phyloP scores from a whole-genome alignment of 53 echinoderm and acorn worm species.

The Paelopatides confundens region DNA sequence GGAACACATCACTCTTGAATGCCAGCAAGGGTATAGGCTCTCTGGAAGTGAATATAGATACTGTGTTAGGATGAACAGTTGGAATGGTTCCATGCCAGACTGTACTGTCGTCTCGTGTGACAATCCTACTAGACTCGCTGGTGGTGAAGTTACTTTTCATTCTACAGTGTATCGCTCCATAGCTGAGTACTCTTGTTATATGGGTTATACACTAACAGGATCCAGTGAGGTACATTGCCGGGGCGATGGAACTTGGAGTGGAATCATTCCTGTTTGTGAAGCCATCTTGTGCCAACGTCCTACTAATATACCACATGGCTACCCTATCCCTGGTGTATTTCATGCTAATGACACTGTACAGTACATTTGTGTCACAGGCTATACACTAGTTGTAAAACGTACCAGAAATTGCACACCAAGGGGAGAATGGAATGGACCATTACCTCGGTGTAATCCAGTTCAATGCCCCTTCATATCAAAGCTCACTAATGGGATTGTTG shows the following conservation, averaged over 20 bases:
- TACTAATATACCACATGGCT: constrained; percentile 31
- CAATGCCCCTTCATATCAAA: constrained; percentile 12
- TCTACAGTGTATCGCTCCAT: constrained; percentile 29
- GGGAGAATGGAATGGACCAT: constrained; percentile 54
- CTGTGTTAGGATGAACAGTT: constrained; percentile 67
- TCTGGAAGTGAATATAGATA: not conserved
- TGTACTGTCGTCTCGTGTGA: constrained; percentile 47
- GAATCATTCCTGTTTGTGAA: constrained; percentile 46
- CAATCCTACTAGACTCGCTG: constrained; percentile 9
- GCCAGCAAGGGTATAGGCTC: not conserved
- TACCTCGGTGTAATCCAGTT: constrained; percentile 65
- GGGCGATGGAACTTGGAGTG: constrained; percentile 73
- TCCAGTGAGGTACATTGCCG: constrained; percentile 25
- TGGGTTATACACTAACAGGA: not conserved
- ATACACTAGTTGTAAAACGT: constrained; percentile 36
- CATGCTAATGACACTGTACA: constrained; percentile 2
- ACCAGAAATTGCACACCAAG: constrained; percentile 48
- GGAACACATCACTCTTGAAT: not conserved
- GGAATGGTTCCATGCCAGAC: constrained; percentile 44
- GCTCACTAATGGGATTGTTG: constrained; percentile 47
- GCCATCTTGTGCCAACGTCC: constrained; percentile 50
- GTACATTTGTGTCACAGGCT: constrained; percentile 68
- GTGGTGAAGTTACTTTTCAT: constrained; percentile 46
- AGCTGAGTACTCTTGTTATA: constrained; percentile 48
- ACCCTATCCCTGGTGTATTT: not conserved